A percentile compares a stretch with the other conserved stretches of the same genome.
These are phyloP conservation scores for Metallyticus violacea DNA, from an alignment of 2,888 invertebrate species.

Conservation along the genomic window DNA sequence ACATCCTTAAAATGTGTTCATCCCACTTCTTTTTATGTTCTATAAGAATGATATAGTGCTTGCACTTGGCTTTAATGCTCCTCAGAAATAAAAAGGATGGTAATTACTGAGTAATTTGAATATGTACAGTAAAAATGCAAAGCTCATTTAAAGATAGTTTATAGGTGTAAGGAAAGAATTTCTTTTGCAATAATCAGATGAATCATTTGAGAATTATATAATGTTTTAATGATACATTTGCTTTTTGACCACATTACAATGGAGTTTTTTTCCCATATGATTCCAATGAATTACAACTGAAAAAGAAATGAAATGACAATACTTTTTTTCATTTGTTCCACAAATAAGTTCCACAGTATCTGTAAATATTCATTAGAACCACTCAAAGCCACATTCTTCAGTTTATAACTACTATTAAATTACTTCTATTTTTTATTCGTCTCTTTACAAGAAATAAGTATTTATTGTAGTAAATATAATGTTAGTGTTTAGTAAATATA, in stretches of 20 bases:
- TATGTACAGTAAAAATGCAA: too few relatives aligned
- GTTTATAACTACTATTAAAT: constrained; percentile 8
- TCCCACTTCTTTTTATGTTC: too few relatives aligned
- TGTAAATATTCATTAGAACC: constrained; percentile 5
- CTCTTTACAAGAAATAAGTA: constrained; percentile 8
- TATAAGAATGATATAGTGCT: too few relatives aligned
- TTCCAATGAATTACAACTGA: constrained; percentile 22
- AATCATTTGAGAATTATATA: constrained; percentile 1
- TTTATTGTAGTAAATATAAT: constrained; percentile 17
- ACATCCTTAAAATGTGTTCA: too few relatives aligned
- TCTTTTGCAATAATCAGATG: not conserved
- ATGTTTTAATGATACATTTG: constrained; percentile 15
- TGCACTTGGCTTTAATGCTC: too few relatives aligned
- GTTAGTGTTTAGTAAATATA: constrained; percentile 14
- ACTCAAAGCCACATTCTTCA: constrained; percentile 19
- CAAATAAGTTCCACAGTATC: not conserved
- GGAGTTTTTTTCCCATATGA: constrained; percentile 5
- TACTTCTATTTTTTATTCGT: constrained; percentile 3
- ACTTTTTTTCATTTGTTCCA: constrained; percentile 11
- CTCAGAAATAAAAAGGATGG: too few relatives aligned
- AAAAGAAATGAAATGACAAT: constrained; percentile 6
- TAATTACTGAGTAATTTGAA: too few relatives aligned
- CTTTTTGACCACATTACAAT: constrained; percentile 21
- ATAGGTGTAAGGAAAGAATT: not conserved
- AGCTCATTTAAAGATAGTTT: not conserved